phyloP scores from a whole-genome alignment of 2,113 vertebrate species.

The Festucalex cinctus region DNA sequence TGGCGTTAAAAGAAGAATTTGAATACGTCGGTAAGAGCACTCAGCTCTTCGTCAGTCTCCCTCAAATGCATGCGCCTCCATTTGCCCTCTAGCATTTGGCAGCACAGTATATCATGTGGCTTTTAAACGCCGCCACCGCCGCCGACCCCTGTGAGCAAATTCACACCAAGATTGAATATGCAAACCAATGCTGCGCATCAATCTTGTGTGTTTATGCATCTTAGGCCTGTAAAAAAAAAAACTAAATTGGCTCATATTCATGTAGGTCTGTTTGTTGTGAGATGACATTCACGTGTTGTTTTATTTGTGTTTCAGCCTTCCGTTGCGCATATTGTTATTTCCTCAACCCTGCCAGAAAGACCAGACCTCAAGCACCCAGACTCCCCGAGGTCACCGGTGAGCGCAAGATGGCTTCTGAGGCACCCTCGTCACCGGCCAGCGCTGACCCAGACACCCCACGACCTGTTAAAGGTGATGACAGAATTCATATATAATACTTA shows the following conservation, averaged over 20 bases:
- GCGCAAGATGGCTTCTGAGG: slow-evolving; percentile 60
- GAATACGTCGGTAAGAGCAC: slow-evolving; percentile 92
- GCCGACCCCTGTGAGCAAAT: slow-evolving; percentile 65
- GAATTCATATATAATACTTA: background rate
- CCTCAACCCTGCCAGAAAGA: slow-evolving; percentile 96
- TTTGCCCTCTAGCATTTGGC: slow-evolving; percentile 73
- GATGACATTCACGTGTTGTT: slow-evolving; percentile 28
- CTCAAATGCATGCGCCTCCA: slow-evolving; percentile 64
- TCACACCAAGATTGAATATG: slow-evolving; percentile 65
- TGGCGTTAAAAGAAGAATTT: slow-evolving; percentile 98
- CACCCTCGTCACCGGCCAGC: slow-evolving; percentile 36
- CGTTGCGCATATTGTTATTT: slow-evolving; percentile 97
- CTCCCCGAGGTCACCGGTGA: slow-evolving; percentile 82
- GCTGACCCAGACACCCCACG: slow-evolving; percentile 55
- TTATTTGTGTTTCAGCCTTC: slow-evolving; percentile 78
- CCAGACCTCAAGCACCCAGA: slow-evolving; percentile 86
- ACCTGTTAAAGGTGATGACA: slow-evolving; percentile 49
- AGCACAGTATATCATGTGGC: slow-evolving; percentile 68
- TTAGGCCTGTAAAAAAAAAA: slow-evolving; percentile 38
- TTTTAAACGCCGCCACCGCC: slow-evolving; percentile 67
- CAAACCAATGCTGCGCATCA: slow-evolving; percentile 63
- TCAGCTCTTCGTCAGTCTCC: slow-evolving; percentile 59
- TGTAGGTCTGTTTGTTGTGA: slow-evolving; percentile 39
- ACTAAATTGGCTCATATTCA: slow-evolving; percentile 54
- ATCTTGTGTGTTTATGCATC: slow-evolving; percentile 65